Base-by-base conservation (phyloP, 1,140 invertebrate genomes). In the Cydia amplana region DNA sequence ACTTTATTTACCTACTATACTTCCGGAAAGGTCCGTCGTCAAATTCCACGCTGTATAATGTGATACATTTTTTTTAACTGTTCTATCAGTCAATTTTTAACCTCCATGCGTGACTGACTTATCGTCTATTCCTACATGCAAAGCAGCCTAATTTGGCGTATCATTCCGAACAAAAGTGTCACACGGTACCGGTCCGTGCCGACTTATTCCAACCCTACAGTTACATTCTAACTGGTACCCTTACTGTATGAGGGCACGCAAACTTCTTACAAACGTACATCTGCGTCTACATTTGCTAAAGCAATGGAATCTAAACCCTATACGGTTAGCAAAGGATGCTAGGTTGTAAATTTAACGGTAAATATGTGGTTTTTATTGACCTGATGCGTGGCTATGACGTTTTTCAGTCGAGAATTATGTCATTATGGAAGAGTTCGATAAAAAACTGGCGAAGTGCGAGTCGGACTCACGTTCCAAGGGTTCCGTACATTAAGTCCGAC, bases 381-480 rank as follows among this genome's bases (percentile, higher is more conserved):
- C 65, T 28, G 36, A 70, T 20, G 65, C 28, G n/a, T 32, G 65
- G 10, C 25, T 43, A 43, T 70, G 65, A 70, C 65, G 70, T 55
- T 64, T 78, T 75, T 40, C 70, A 51, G 49, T 67, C 32, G 16
- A 72, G 73, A 77, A 77, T 77, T 77, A 77, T 77, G 76, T 74
- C 76, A 77, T 77, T 77, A 77, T 28, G 20, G 49, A 36, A 28
- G 46, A 40, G 18, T 74, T 78, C 67, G 51, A 74, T 36, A 46
- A 43, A 14, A 10, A 43, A 25, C 1, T 25, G 3, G n/a, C n/a
- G n/a, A n/a, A n/a, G n/a, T n/a, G n/a, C n/a, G n/a, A n/a, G n/a
- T n/a, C n/a, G n/a, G n/a, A n/a, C n/a, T n/a, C n/a, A n/a, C n/a
- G n/a, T n/a, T n/a, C n/a, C n/a, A n/a, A n/a, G n/a, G n/a, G n/a